Conservation (phyloP, 2,797 vertebrate species). For the Odontamblyopus lacepedii region DNA sequence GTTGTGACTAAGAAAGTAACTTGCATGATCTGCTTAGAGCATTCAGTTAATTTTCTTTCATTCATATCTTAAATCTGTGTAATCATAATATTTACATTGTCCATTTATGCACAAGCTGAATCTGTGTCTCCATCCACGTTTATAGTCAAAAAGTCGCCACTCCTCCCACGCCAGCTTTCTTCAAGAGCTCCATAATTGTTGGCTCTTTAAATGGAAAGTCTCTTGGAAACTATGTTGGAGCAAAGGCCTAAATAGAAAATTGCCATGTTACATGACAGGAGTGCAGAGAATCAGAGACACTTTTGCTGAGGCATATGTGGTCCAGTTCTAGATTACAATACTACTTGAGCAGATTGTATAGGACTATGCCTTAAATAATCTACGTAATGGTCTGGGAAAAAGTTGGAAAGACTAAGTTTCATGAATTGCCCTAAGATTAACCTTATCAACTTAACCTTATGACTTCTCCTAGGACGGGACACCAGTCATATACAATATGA, state of each 20-base stretch:
- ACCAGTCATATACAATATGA: background rate
- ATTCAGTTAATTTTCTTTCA: conserved; percentile 5
- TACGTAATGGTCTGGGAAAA: too few species aligned
- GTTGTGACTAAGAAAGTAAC: conserved; percentile 7
- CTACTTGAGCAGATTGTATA: too few species aligned
- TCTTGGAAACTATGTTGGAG: conserved; percentile 55
- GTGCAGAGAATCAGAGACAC: conserved; percentile 37
- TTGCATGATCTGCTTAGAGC: conserved; percentile 6
- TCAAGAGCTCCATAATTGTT: conserved; percentile 38
- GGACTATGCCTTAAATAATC: too few species aligned
- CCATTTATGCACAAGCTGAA: conserved; percentile 26
- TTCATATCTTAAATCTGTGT: conserved; percentile 37
- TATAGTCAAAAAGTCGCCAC: conserved; percentile 47
- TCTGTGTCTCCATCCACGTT: conserved; percentile 46
- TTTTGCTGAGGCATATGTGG: conserved; percentile 32
- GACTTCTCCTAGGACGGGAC: too few species aligned
- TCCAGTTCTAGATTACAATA: too few species aligned
- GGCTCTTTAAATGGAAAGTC: conserved; percentile 61
- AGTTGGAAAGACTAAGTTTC: too few species aligned
- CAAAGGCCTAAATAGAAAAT: conserved; percentile 48
- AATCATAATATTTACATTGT: conserved; percentile 30
- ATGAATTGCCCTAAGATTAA: too few species aligned
- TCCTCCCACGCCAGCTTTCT: conserved; percentile 34
- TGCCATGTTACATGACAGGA: conserved; percentile 41
- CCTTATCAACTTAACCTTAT: too few species aligned